Percentiles rank a stretch among this genome's conserved stretches.
Evolutionary conservation across 1,140 invertebrate genomes (phyloP).

Genomic region (Drosophila virilis): DNA sequence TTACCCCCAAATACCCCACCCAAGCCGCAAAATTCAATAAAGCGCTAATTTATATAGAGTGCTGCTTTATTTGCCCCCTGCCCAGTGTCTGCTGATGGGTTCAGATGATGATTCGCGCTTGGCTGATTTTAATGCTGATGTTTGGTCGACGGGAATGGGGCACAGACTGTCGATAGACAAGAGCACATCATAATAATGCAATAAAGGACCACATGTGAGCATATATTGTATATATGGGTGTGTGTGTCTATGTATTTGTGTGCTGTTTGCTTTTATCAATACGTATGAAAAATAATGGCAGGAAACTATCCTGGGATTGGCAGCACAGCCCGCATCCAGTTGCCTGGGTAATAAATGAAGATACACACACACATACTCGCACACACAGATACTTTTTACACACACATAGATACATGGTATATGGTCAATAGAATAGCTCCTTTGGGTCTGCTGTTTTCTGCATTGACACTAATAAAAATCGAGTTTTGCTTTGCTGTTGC

Average conservation of each 20-base stretch:
- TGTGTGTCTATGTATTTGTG: slow-evolving; percentile 5
- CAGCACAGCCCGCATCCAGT: slow-evolving; percentile 19
- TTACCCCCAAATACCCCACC: neutral
- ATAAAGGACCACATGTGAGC: slow-evolving; percentile 36
- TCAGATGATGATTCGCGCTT: slow-evolving; percentile 34
- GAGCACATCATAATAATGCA: slow-evolving; percentile 52
- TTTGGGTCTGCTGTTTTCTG: slow-evolving; percentile 25
- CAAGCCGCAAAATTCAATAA: slow-evolving; percentile 10
- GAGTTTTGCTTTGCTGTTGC: slow-evolving; percentile 37
- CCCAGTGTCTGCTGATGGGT: neutral
- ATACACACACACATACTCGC: slow-evolving; percentile 3
- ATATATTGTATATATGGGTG: neutral
- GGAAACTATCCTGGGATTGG: slow-evolving; percentile 44
- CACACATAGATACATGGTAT: slow-evolving; percentile 11
- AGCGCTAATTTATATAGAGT: slow-evolving; percentile 24
- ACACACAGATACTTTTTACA: neutral
- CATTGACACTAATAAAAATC: slow-evolving; percentile 51
- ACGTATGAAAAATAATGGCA: slow-evolving; percentile 45
- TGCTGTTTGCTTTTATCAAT: slow-evolving; percentile 49
- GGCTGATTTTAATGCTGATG: slow-evolving; percentile 25
- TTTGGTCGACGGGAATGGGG: slow-evolving; percentile 1
- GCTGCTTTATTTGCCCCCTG: neutral
- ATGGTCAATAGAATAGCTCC: slow-evolving; percentile 44
- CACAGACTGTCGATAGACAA: slow-evolving; percentile 4
- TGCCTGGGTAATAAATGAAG: slow-evolving; percentile 10